These are phyloP conservation scores for Calliphora vicina DNA, from an alignment of 1,140 invertebrate genomes.

Conservation along the genomic window DNA sequence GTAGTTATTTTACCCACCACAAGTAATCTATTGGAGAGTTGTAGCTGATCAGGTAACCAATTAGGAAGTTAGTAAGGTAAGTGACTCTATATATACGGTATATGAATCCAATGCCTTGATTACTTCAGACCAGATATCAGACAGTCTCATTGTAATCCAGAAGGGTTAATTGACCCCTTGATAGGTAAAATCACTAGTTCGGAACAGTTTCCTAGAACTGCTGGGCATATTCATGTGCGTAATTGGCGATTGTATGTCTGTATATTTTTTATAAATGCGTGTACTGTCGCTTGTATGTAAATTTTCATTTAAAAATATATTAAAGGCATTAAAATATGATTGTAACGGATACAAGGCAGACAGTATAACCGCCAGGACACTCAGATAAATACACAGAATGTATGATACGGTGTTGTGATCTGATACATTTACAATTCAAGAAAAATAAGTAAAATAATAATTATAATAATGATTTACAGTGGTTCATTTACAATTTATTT, in stretches of 20 bases:
- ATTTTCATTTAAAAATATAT: background rate
- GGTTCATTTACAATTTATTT: background rate
- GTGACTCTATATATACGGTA: too few species aligned
- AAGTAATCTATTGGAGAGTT: too few species aligned
- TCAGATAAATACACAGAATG: background rate
- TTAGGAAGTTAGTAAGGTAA: too few species aligned
- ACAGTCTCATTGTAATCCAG: too few species aligned
- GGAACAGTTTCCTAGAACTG: too few species aligned
- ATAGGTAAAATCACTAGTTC: too few species aligned
- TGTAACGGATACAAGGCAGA: background rate
- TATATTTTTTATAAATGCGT: background rate
- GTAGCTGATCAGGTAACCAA: too few species aligned
- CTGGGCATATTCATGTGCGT: too few species aligned
- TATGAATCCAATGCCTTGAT: too few species aligned
- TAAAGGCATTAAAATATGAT: background rate
- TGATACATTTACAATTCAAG: background rate
- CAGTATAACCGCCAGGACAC: background rate
- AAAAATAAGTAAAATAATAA: background rate
- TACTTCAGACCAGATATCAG: too few species aligned
- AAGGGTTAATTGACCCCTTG: too few species aligned
- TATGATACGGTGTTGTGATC: background rate
- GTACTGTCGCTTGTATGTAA: background rate
- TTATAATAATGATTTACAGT: background rate
- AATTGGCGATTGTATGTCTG: background rate
- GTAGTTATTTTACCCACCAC: too few species aligned